A percentile compares a stretch with the other conserved stretches of the same genome.
phyloP scores from a whole-genome alignment of 2,888 invertebrate species.

The Sepiola atlantica region DNA sequence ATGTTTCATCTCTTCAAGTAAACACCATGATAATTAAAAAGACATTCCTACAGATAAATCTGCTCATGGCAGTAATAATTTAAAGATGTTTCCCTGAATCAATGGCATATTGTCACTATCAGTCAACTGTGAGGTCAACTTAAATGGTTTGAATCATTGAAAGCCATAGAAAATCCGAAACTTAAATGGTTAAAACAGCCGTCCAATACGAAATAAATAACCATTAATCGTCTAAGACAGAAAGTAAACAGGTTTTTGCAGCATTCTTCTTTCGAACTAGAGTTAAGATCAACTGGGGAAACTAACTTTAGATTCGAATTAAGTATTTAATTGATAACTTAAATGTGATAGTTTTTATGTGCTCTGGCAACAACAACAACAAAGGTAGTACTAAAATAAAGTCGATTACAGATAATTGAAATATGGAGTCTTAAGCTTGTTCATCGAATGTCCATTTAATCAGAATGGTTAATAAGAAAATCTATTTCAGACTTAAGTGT shows the following conservation, averaged over 20 bases:
- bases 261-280: neutral
- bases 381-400: neutral
- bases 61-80: neutral
- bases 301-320: neutral
- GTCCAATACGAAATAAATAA: neutral
- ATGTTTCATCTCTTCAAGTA: neutral
- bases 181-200: neutral
- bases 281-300: neutral
- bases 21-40: neutral
- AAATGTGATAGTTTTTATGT: neutral
- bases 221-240: neutral
- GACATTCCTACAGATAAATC: neutral
- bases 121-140: neutral
- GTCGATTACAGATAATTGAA: neutral
- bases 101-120: neutral
- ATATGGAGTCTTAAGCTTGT: neutral
- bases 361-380: neutral
- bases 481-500: too few relatives aligned
- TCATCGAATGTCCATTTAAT: neutral
- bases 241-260: neutral
- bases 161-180: neutral
- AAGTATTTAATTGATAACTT: neutral
- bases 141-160: neutral
- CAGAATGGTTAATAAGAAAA: too few relatives aligned
- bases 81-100: neutral